A percentile compares a stretch with the other conserved stretches of the same genome.
Evolutionary conservation across 2,113 vertebrate genomes (phyloP).

Genomic region (Chlorodrepanis virens): DNA sequence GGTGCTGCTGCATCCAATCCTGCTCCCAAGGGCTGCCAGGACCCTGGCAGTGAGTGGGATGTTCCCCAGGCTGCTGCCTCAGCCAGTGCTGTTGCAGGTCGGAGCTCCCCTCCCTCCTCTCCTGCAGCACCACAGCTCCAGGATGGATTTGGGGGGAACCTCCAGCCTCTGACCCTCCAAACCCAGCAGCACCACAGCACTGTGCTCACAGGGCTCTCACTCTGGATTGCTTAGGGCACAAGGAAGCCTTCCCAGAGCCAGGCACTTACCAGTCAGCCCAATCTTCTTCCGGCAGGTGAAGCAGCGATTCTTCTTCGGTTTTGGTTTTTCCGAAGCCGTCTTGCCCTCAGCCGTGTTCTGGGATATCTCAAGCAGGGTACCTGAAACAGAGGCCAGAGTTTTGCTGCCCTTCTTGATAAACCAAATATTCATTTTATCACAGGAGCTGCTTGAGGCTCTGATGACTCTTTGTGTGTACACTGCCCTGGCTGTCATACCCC

Average conservation of each 20-base stretch:
- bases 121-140: not conserved
- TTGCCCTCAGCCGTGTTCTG: constrained; percentile 78
- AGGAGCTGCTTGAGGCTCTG: not conserved
- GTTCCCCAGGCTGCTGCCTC: not conserved
- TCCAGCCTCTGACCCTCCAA: not conserved
- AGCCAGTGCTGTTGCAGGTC: accelerated
- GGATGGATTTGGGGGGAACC: not conserved
- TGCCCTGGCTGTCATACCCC: not conserved
- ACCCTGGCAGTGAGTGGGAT: not conserved
- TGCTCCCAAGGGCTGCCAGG: not conserved
- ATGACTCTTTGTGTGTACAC: accelerated
- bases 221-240: not conserved
- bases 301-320: constrained; percentile 88
- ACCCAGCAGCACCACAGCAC: not conserved
- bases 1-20: not conserved
- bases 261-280: constrained; percentile 83
- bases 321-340: constrained; percentile 78
- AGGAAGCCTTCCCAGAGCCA: not conserved
- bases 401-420: not conserved
- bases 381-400: constrained; percentile 48
- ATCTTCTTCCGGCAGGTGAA: constrained; percentile 91
- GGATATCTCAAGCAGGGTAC: constrained; percentile 72
- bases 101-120: not conserved
- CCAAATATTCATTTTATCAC: not conserved
- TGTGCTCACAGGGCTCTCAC: not conserved